Percentiles rank a stretch among this genome's conserved stretches.
Evolutionary conservation across 2,113 vertebrate genomes (phyloP).

Genomic region (Uria aalge): DNA sequence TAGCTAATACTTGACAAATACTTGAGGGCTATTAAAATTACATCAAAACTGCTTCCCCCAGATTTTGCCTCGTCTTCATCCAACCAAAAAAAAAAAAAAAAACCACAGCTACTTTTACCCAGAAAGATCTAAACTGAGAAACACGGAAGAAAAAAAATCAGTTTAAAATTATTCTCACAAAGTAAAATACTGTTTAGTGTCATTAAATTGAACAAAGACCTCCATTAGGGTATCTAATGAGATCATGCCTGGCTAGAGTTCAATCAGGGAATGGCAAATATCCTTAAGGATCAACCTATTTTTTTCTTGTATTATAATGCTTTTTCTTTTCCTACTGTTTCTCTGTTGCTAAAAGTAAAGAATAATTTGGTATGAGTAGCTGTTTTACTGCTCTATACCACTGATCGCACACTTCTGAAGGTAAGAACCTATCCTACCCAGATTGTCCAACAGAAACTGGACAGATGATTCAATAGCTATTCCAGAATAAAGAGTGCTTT

Average conservation of each 20-base stretch:
- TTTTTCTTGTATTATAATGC: background rate
- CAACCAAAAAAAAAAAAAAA: background rate
- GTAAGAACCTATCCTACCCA: background rate
- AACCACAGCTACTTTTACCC: background rate
- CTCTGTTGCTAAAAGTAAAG: background rate
- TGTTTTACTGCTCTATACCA: background rate
- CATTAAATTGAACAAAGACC: slow-evolving; percentile 19
- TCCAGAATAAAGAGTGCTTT: background rate
- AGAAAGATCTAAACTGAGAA: background rate
- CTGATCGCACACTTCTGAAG: background rate
- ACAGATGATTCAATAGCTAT: background rate
- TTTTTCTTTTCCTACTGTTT: background rate
- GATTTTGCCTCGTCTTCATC: slow-evolving; percentile 37
- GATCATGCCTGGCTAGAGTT: slow-evolving; percentile 17
- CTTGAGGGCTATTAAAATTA: slow-evolving; percentile 44
- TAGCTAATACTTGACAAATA: slow-evolving; percentile 54
- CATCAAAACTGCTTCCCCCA: slow-evolving; percentile 13
- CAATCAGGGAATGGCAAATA: background rate
- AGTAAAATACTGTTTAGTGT: background rate
- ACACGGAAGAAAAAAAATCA: background rate
- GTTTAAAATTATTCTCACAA: background rate
- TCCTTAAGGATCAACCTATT: background rate
- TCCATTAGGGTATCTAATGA: slow-evolving; percentile 14
- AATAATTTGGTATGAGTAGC: background rate
- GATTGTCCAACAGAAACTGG: background rate